Base-by-base conservation (phyloP, 2,113 vertebrate genomes). In the Misgurnus anguillicaudatus region DNA sequence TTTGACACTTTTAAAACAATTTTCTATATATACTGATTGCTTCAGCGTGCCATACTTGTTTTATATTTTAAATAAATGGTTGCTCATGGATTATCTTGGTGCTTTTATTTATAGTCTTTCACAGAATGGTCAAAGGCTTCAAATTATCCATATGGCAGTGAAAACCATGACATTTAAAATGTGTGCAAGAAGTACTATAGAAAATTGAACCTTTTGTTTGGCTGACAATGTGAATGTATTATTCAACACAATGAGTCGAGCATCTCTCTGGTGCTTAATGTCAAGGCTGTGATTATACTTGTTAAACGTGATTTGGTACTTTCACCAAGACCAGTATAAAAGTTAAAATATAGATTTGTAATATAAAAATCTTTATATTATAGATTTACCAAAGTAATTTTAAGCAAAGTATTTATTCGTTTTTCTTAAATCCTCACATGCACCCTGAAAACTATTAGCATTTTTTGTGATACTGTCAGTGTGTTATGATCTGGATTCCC, bases 401-500 rank as follows among this genome's bases (percentile, higher is more conserved):
- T 13, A 48, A 11, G 47, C 47, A 48, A 45, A 55, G 53, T 55
- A n/a, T 16, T 55, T 19, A 31, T 31, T 55, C 3, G 2, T 55
- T 16, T 55, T 6, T 16, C 48, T 14, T 14, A 16, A 51, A 51
- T 51, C 14, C 14, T 51, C 48, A 51, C 11, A 48, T 48, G 47
- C 47, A 48, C n/a, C 53, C 17, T 57, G 53, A 57, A 57, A 57
- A 19, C 6, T 19, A 57, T 19, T 57, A 19, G n/a, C n/a, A 57
- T 8, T 19, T 57, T 55, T 16, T 55, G 4, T 6, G 17, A 17
- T 55, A 8, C 13, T 51, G 10, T 62, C 9, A 13, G 24, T 36
- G 60, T 62, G 24, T 36, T 24, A 62, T 62, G 57, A 74, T 74
- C 41, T 74, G 57, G 71, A 74, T 74, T 75, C 31, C 42, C 41